Conservation (phyloP, 1,140 invertebrate genomes). For the Monochamus saltuarius region DNA sequence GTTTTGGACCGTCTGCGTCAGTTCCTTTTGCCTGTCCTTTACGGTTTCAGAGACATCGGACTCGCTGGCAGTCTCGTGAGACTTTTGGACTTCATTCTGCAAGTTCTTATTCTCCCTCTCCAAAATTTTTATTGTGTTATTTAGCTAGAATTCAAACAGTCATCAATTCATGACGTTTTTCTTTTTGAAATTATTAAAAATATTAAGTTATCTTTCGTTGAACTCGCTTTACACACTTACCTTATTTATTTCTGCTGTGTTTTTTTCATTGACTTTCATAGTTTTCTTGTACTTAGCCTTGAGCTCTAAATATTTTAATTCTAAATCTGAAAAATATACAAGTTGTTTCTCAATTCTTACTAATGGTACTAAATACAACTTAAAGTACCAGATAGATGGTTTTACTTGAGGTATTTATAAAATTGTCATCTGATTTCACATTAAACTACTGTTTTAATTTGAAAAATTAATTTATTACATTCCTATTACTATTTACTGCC, state of each 20-base stretch:
- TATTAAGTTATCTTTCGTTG: too few relatives aligned
- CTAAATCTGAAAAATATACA: slow-evolving; percentile 43
- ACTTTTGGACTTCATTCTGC: slow-evolving; percentile 50
- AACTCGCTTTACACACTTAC: too few relatives aligned
- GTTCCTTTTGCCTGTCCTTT: slow-evolving; percentile 48
- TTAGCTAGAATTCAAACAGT: slow-evolving; percentile 45
- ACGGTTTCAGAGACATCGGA: slow-evolving; percentile 52
- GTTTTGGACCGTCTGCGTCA: slow-evolving; percentile 57
- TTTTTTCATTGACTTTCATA: slow-evolving; percentile 56
- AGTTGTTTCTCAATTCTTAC: slow-evolving; percentile 9
- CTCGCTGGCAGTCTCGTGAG: slow-evolving; percentile 50
- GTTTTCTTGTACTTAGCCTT: slow-evolving; percentile 56
- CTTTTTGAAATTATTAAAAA: too few relatives aligned
- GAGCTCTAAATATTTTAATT: slow-evolving; percentile 53
- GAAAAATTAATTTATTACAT: too few relatives aligned
- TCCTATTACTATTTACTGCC: too few relatives aligned
- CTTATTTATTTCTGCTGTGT: slow-evolving; percentile 31
- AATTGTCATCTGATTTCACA: too few relatives aligned
- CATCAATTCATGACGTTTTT: too few relatives aligned
- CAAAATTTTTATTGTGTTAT: slow-evolving; percentile 54
- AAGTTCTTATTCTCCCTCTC: slow-evolving; percentile 55
- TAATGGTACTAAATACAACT: not conserved
- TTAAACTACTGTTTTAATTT: too few relatives aligned
- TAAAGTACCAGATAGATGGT: not conserved
- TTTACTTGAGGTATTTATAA: too few relatives aligned